Base-by-base conservation (phyloP, 2,888 invertebrate genomes). In the Taphrorychus bicolor region DNA sequence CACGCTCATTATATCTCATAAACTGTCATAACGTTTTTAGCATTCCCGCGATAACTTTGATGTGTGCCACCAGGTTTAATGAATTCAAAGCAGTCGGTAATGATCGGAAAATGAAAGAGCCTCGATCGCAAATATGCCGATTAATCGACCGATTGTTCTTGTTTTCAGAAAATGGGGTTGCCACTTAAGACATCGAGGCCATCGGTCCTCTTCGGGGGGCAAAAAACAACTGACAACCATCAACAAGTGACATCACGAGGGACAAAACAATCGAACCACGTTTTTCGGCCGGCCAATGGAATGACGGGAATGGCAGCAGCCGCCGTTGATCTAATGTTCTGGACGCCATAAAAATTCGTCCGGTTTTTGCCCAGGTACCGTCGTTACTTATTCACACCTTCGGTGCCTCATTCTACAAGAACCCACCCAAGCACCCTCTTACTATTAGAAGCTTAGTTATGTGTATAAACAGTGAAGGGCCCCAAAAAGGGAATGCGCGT, bases 341-440 rank as follows among this genome's bases (percentile, higher is more conserved):
- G 73, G 78, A 79, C 79, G 78, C 80, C 79, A 80, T 81, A 80
- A 80, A 81, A 81, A 81, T 81, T 79, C 79, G 78, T 73, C 57
- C 66, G 74, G 73, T 73, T 76, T 75, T 67, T 66, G 40, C 14
- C 2, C 9, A 4, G 14, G 14, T 7, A 7, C 19, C 18, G 21
- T 11, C 19, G 21, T 19, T 52, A 5, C 0, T 18, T 2, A 7
- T 22, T 22, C 11, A 4, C 7, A 52, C 17, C 14, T 48, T 48
- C 42, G 16, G n/a, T n/a, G n/a, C n/a, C 49, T 32, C 11, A 32
- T 9, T 32, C 32, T 11, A 11, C 32, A 32, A 32, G 3, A 11
- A 9, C 7, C 32, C 11, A 32, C 1, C 32, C 23, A 59, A 32
- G 32, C 32, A 1, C 32, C 32, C 3, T 7, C 32, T n/a, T 7